Percentiles rank a stretch among this genome's conserved stretches.
These are phyloP conservation scores for Galleria mellonella DNA, from an alignment of 1,140 invertebrate species.

Conservation along the genomic window DNA sequence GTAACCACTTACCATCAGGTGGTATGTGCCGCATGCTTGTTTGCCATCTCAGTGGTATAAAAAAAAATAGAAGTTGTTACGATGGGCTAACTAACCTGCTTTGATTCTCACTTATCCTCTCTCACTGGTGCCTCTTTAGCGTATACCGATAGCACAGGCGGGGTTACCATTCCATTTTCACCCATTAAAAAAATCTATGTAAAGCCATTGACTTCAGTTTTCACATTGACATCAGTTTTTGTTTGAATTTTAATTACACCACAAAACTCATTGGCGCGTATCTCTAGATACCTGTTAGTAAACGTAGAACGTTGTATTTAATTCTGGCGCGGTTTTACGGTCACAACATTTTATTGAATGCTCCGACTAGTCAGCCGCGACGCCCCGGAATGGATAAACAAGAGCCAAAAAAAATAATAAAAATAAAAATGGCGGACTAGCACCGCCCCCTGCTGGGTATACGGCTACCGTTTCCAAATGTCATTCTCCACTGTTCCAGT, in stretches of 20 bases:
- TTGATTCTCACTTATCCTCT: no score
- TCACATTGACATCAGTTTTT: no score
- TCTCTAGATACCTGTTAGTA: conserved; percentile 29
- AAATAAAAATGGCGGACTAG: conserved; percentile 58
- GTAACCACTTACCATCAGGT: no score
- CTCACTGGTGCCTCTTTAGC: no score
- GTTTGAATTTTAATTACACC: conserved; percentile 22
- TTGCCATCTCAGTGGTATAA: no score
- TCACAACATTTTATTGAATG: conserved; percentile 64
- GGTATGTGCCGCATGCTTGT: no score
- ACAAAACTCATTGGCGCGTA: conserved; percentile 16
- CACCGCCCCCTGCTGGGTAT: conserved; percentile 55
- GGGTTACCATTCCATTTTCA: no score
- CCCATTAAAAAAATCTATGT: no score
- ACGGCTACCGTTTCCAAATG: conserved; percentile 63
- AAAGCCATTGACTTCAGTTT: no score
- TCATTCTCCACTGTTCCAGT: conserved; percentile 50
- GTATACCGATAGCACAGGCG: no score
- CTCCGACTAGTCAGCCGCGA: conserved; percentile 47
- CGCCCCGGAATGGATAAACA: conserved; percentile 59
- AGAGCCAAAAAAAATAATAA: conserved; percentile 56
- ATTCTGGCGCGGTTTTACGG: conserved; percentile 54
- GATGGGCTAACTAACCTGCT: no score
- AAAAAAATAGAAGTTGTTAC: no score
- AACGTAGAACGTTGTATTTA: conserved; percentile 43